phyloP scores from a whole-genome alignment of 2,888 invertebrate species.

The Suillia variegata region DNA sequence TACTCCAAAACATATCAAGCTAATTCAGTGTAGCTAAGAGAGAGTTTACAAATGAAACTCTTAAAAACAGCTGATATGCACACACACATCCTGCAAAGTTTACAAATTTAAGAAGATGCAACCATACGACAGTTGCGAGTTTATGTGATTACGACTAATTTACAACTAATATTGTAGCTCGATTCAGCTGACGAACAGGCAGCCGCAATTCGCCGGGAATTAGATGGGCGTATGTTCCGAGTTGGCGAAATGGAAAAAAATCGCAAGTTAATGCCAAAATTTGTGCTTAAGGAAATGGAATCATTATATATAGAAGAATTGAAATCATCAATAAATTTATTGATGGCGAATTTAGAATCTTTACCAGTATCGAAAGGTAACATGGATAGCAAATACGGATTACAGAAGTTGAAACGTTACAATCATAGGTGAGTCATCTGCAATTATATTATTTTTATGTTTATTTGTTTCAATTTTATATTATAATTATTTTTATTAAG shows the following conservation, averaged over 20 bases:
- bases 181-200: slow-evolving; percentile 99
- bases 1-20: too few species aligned
- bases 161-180: too few species aligned
- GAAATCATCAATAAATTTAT: slow-evolving; percentile 94
- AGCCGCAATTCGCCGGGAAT: slow-evolving; percentile 96
- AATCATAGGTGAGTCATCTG: slow-evolving; percentile 83
- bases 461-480: too few species aligned
- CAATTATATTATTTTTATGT: not conserved
- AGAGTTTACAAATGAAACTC: too few species aligned
- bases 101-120: too few species aligned
- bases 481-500: too few species aligned
- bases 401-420: slow-evolving; percentile 97
- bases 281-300: slow-evolving; percentile 99
- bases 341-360: slow-evolving; percentile 99
- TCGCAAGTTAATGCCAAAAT: slow-evolving; percentile 97
- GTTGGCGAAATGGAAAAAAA: slow-evolving; percentile 98
- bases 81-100: too few species aligned
- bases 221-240: slow-evolving; percentile 96
- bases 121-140: too few species aligned
- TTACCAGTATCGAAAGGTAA: slow-evolving; percentile 98
- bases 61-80: too few species aligned
- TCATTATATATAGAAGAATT: slow-evolving; percentile 98
- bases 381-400: slow-evolving; percentile 95
- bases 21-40: too few species aligned
- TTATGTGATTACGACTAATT: too few species aligned